A percentile compares a stretch with the other conserved stretches of the same genome.
Conservation (phyloP, 2,113 vertebrate species). For the Microtus ochrogaster region DNA sequence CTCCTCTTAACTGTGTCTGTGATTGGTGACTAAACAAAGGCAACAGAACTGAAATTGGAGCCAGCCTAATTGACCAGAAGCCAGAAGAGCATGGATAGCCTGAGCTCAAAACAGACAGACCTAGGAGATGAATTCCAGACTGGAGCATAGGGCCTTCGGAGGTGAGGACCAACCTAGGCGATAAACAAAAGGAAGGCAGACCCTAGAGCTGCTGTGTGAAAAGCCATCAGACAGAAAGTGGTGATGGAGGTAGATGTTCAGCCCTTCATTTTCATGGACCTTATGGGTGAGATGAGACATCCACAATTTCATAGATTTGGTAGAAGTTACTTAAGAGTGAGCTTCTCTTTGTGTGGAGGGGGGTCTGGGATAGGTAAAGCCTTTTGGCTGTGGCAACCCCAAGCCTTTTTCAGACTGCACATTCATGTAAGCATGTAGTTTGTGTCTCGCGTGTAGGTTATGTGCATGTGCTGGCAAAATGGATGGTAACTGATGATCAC, state of each 20-base stretch:
- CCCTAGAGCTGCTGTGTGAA: too few relatives aligned
- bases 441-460: too few relatives aligned
- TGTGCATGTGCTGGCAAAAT: not conserved
- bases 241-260: not conserved
- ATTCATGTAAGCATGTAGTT: not conserved
- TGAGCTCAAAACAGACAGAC: not conserved
- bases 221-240: not conserved
- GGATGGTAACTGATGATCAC: not conserved
- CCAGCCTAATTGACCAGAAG: not conserved
- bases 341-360: not conserved
- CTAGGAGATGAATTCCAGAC: not conserved
- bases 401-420: not conserved
- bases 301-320: not conserved
- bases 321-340: not conserved
- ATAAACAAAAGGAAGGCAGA: not conserved
- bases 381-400: not conserved
- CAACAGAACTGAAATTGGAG: not conserved
- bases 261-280: not conserved
- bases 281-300: not conserved
- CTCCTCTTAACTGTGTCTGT: not conserved
- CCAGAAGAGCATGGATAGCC: not conserved
- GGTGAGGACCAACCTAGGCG: not conserved
- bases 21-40: not conserved
- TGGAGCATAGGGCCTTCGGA: too few relatives aligned
- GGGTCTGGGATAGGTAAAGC: not conserved